These are phyloP conservation scores for Hepsetus odoe DNA, from an alignment of 2,113 vertebrate genomes.

Conservation along the genomic window DNA sequence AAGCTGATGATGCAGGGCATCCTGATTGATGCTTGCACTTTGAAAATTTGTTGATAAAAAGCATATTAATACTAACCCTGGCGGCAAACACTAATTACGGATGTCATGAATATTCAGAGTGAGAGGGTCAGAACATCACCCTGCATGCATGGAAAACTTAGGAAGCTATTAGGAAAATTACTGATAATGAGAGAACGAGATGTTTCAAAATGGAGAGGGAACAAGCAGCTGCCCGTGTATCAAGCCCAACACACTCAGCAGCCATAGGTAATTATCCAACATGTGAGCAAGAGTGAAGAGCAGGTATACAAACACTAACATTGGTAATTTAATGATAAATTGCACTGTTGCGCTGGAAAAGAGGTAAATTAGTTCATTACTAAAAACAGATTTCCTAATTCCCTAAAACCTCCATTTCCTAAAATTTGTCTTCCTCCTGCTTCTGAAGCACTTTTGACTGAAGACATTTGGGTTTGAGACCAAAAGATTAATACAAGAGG, in stretches of 20 bases:
- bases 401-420: no score
- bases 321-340: no score
- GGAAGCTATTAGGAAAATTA: slow-evolving; percentile 24
- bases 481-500: no score
- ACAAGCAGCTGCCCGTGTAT: not conserved
- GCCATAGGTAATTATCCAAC: not conserved
- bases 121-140: not conserved
- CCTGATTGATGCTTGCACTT: no score
- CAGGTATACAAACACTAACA: no score
- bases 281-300: not conserved
- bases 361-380: no score
- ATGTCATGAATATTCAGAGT: slow-evolving; percentile 11
- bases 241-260: not conserved
- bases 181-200: slow-evolving; percentile 20
- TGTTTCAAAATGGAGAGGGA: not conserved
- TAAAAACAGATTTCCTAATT: no score
- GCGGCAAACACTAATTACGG: not conserved
- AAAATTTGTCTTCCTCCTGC: no score
- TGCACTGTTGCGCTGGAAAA: no score
- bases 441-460: no score
- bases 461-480: no score
- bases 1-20: not conserved
- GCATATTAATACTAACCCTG: not conserved
- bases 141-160: not conserved
- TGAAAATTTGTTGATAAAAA: slow-evolving; percentile 1